Evolutionary conservation across 92 coral and sea anemone genomes (phyloP), one percentile per base, ranked within the genome.

Genomic region (Pocillopora meandrina): DNA sequence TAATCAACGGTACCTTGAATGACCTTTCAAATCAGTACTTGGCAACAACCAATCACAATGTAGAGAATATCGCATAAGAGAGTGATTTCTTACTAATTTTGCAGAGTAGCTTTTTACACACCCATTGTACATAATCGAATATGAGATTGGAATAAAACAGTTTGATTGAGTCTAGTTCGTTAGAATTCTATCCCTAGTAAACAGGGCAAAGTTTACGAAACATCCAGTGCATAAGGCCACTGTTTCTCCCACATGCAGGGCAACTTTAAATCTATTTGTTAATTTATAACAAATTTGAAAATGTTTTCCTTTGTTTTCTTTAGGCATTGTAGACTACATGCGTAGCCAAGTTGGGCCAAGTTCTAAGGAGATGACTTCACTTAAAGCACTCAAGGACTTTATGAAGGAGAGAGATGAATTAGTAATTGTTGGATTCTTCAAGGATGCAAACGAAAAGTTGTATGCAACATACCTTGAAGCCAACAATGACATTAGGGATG

Each of bases 291-390:
- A 42, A 59, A 12, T 16, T 1, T 12, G 62, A 2, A 16, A 12
- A 59, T 59, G 62, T 35, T 13, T 10, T 15, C 59, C 12, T 1
- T 33, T 42, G 31, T 19, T 14, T 1, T 57, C 68, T 72, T 13
- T 59, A 96, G 99, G 92, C 58, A 92, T 96, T 78, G 72, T 88
- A 66, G 80, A 85, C 69, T 96, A 95, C 93, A 96, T 96, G 99
- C 89, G 82, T 47, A 84, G 86, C 57, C 99, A 96, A 87, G 95
- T 95, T 74, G 99, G 99, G 0, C 97, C 98, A 21, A 96, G 99
- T 65, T 96, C 99, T 42, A 96, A 94, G 83, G 89, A 90, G 19
- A 82, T 92, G 74, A 76, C 89, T 31, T 90, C 98, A 14, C 89
- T 89, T 63, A 96, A 91, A 84, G 98, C 95, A 26, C 92, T 96